phyloP scores from a whole-genome alignment of 37 sponge, comb jelly and placozoan species.

The Lycopodina hypogea region DNA sequence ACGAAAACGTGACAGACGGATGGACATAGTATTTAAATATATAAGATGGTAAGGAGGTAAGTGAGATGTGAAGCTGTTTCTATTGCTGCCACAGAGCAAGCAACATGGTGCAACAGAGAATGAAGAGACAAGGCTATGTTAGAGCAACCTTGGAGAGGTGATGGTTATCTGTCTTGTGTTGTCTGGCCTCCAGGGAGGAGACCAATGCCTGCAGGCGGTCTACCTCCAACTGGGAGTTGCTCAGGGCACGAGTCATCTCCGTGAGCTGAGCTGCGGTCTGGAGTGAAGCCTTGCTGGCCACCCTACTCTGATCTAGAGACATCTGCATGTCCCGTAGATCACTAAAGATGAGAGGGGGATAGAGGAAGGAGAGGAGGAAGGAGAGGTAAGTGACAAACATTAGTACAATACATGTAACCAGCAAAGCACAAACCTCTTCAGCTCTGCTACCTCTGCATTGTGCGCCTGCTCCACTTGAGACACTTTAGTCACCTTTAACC shows the following conservation, averaged over 20 bases:
- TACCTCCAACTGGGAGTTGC: slow-evolving; percentile 47
- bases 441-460: slow-evolving; percentile 30
- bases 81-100: too few relatives aligned
- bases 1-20: too few relatives aligned
- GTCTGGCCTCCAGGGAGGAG: slow-evolving; percentile 26
- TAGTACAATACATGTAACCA: neutral
- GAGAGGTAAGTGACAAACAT: neutral
- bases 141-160: too few relatives aligned
- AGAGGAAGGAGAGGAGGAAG: neutral
- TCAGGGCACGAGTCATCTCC: slow-evolving; percentile 56
- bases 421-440: neutral
- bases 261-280: slow-evolving; percentile 35
- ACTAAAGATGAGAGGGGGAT: slow-evolving; percentile 2
- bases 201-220: slow-evolving; percentile 38
- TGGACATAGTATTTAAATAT: too few relatives aligned
- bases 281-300: slow-evolving; percentile 18
- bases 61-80: too few relatives aligned
- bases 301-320: slow-evolving; percentile 2
- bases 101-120: too few relatives aligned
- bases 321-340: slow-evolving; percentile 36
- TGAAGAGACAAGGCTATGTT: too few relatives aligned
- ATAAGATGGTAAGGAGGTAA: too few relatives aligned
- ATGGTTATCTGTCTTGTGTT: slow-evolving; percentile 17
- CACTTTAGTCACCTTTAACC: slow-evolving; percentile 20
- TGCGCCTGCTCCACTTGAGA: slow-evolving; percentile 11